A percentile compares a stretch with the other conserved stretches of the same genome.
Conservation (phyloP, 2,888 invertebrate species). For the Epistrophe grossulariae region DNA sequence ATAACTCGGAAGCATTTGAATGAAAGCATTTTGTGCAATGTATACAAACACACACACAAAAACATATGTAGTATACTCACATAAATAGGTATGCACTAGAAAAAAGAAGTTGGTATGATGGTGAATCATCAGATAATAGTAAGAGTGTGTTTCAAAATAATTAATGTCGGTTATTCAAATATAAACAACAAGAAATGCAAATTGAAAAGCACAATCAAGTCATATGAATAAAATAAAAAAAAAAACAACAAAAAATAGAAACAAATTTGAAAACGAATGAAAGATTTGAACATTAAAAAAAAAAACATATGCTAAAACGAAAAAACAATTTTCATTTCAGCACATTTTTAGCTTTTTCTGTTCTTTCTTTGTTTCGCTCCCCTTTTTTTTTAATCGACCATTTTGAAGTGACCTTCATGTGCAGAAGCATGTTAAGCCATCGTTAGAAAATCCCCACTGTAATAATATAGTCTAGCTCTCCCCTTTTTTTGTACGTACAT, state of each 20-base stretch:
- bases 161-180: slow-evolving; percentile 69
- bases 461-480: slow-evolving; percentile 44
- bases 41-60: neutral
- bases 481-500: slow-evolving; percentile 15
- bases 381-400: slow-evolving; percentile 17
- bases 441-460: slow-evolving; percentile 57
- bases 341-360: slow-evolving; percentile 7
- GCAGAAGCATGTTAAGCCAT: slow-evolving; percentile 66
- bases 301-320: slow-evolving; percentile 50
- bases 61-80: neutral
- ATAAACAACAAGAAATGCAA: slow-evolving; percentile 68
- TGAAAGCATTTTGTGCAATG: slow-evolving; percentile 43
- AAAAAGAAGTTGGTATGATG: neutral
- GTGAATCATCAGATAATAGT: slow-evolving; percentile 45
- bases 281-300: slow-evolving; percentile 53
- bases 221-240: slow-evolving; percentile 3
- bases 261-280: neutral
- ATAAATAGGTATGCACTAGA: neutral
- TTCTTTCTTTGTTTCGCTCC: neutral
- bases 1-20: slow-evolving; percentile 26
- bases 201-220: slow-evolving; percentile 56
- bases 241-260: neutral
- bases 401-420: slow-evolving; percentile 71
- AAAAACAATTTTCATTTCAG: slow-evolving; percentile 50
- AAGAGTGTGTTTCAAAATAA: slow-evolving; percentile 65